phyloP scores from a whole-genome alignment of 2,888 invertebrate genomes.

The Netelia inedita region DNA sequence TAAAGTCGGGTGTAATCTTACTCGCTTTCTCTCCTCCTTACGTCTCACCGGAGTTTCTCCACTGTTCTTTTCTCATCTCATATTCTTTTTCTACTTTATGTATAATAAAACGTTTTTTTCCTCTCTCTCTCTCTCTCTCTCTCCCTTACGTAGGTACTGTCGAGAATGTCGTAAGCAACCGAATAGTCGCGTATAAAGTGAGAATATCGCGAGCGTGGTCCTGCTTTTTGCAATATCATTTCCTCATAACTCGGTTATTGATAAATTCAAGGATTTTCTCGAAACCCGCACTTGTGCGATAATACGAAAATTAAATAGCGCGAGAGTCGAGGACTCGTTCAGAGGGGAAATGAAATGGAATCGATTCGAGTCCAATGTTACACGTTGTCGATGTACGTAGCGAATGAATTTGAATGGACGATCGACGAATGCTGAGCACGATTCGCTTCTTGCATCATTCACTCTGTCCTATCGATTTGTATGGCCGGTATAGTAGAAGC shows the following conservation, averaged over 20 bases:
- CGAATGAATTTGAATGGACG: neutral
- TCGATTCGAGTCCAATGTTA: no score
- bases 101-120: neutral
- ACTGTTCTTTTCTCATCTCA: constrained; percentile 14
- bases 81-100: constrained; percentile 14
- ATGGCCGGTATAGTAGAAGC: neutral
- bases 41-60: constrained; percentile 26
- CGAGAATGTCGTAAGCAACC: constrained; percentile 7
- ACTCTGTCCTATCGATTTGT: constrained; percentile 67
- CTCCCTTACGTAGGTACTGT: neutral
- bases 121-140: neutral
- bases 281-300: neutral
- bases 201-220: neutral
- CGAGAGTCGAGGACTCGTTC: constrained; percentile 61
- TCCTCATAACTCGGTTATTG: neutral
- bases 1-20: constrained; percentile 56
- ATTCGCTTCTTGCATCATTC: constrained; percentile 73
- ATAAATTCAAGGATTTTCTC: neutral
- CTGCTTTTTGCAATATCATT: neutral
- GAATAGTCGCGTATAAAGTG: neutral
- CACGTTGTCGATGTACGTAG: neutral
- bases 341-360: constrained; percentile 16
- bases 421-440: constrained; percentile 74
- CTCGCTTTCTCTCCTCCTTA: constrained; percentile 27
- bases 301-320: neutral